Conservation (phyloP, 2,113 vertebrate species). For the Gadus macrocephalus region DNA sequence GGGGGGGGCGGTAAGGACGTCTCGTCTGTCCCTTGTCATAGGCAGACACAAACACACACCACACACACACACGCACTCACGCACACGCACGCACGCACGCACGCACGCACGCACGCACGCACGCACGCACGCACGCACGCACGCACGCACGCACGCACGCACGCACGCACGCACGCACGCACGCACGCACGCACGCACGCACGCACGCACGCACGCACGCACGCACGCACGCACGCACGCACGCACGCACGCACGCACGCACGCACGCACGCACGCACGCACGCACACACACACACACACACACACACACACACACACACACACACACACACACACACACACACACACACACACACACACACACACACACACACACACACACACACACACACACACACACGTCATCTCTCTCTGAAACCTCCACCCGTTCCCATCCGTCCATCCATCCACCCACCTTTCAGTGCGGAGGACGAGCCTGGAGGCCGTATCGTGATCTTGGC, state of each 20-base stretch:
- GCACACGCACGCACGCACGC: too few relatives aligned
- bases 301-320: not conserved
- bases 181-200: slow-evolving; percentile 8
- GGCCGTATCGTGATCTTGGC: slow-evolving; percentile 58
- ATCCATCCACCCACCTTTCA: slow-evolving; percentile 28
- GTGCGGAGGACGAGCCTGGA: slow-evolving; percentile 42
- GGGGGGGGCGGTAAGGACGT: slow-evolving; percentile 45
- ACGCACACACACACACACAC: not conserved
- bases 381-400: slow-evolving; percentile 8
- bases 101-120: slow-evolving; percentile 5
- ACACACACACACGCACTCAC: not conserved
- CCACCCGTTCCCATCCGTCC: slow-evolving; percentile 33
- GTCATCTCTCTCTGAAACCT: slow-evolving; percentile 18
- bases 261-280: too few relatives aligned
- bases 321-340: not conserved
- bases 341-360: slow-evolving; percentile 13
- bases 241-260: slow-evolving; percentile 12
- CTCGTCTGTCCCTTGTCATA: slow-evolving; percentile 61
- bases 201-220: slow-evolving; percentile 4
- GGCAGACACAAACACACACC: slow-evolving; percentile 10
- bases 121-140: slow-evolving; percentile 1
- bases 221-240: slow-evolving; percentile 2
- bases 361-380: not conserved
- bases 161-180: slow-evolving; percentile 3
- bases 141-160: slow-evolving; percentile 10